Evolutionary conservation across 2,113 vertebrate genomes (phyloP).

Genomic region (Oryzias curvinotus): DNA sequence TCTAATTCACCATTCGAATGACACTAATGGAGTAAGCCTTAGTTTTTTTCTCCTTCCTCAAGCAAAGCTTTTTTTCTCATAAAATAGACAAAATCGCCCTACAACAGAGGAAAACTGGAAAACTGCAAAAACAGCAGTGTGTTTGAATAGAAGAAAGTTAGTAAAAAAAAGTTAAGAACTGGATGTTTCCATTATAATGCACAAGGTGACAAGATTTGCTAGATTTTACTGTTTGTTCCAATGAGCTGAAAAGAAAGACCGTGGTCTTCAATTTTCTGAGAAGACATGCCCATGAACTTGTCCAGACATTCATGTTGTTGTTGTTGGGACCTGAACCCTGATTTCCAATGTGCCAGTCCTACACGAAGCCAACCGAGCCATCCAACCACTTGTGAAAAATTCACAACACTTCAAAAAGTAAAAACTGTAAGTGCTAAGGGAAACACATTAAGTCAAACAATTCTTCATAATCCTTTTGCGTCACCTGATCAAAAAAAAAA

Average conservation of each 20-base stretch:
- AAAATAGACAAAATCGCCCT: conserved; percentile 36
- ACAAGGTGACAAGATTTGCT: conserved; percentile 25
- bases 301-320: conserved; percentile 52
- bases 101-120: conserved; percentile 35
- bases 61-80: conserved; percentile 49
- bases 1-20: conserved; percentile 68
- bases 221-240: conserved; percentile 60
- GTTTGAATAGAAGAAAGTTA: conserved; percentile 60
- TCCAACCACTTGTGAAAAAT: too few relatives aligned
- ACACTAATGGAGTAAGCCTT: conserved; percentile 56
- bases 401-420: too few relatives aligned
- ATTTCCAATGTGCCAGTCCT: too few relatives aligned
- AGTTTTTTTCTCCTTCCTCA: conserved; percentile 37
- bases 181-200: conserved; percentile 27
- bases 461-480: too few relatives aligned
- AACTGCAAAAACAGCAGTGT: conserved; percentile 20
- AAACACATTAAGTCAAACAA: too few relatives aligned
- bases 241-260: conserved; percentile 49
- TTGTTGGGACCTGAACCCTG: too few relatives aligned
- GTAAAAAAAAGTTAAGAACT: conserved; percentile 40
- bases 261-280: conserved; percentile 51
- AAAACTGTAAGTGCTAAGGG: too few relatives aligned
- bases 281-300: conserved; percentile 44
- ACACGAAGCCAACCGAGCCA: too few relatives aligned
- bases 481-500: too few relatives aligned